Base-by-base conservation (phyloP, 2,888 invertebrate genomes). In the Drosophila siamana region DNA sequence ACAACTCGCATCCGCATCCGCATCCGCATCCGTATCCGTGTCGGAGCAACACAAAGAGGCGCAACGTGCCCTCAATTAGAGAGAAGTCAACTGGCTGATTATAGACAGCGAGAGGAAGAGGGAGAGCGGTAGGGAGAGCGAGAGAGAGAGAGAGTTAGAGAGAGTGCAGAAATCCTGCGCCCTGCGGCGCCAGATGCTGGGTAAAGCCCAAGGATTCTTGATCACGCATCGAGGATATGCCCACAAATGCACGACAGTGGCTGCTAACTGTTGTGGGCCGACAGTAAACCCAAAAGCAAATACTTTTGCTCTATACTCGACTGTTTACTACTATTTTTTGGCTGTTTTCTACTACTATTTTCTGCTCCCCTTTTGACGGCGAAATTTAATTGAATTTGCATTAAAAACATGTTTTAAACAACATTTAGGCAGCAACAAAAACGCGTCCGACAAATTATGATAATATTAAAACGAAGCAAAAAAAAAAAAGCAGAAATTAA, bases 361-460 rank as follows among this genome's bases (percentile, higher is more conserved):
- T 6, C 3, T 13, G 2, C 41, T 16, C 15, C 41, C 9, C 22
- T 28, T 8, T 26, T 15, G 26, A n/a, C 64, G 56, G 60, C 74
- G 48, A 78, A 66, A 64, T 66, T 81, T 52, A 80, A 81, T 82
- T 85, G 88, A 85, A 87, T 88, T 82, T 74, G 86, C 79, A 79
- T 88, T 82, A 41, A 66, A 74, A 74, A 73, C 74, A 66, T 78
- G 74, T 78, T 74, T 73, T 56, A 41, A 54, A 38, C 68, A 47
- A 40, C 38, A 56, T 26, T 30, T 24, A 28, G 26, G 6, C 26
- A 26, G 26, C 26, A 26, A 40, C 38, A n/a, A n/a, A n/a, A n/a
- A n/a, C n/a, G n/a, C n/a, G n/a, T n/a, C n/a, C n/a, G n/a, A n/a
- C n/a, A 7, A 56, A 62, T 78, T 62, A 52, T 51, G 30, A 65